Evolutionary conservation across 2,888 invertebrate species (phyloP).

Genomic region (Tenthredo scrophulariae): DNA sequence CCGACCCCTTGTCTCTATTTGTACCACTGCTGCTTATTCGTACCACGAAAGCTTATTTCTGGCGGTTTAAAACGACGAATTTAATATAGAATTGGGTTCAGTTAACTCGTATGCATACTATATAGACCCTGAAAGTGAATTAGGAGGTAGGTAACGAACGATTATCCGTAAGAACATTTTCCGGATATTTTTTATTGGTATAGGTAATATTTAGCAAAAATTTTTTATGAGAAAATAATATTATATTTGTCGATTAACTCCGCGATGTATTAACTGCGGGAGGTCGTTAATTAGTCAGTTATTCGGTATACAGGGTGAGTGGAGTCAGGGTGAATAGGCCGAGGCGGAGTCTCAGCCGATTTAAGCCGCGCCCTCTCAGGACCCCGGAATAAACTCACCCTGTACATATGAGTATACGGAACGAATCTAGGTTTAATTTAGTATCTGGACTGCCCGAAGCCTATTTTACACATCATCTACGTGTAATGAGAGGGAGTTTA

Average conservation of each 20-base stretch:
- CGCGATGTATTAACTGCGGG: too few species aligned
- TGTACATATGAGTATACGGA: neutral
- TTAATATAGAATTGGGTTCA: slow-evolving; percentile 55
- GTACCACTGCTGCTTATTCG: neutral
- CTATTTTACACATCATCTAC: neutral
- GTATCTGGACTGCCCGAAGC: neutral
- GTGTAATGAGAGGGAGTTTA: slow-evolving; percentile 14
- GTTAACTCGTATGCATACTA: slow-evolving; percentile 24
- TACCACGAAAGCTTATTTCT: slow-evolving; percentile 42
- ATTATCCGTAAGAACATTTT: neutral
- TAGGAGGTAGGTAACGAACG: neutral
- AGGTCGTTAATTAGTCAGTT: too few species aligned
- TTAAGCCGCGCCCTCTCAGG: too few species aligned
- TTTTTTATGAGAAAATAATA: too few species aligned
- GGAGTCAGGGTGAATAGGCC: too few species aligned
- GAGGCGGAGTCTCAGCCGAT: too few species aligned
- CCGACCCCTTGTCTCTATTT: slow-evolving; percentile 5
- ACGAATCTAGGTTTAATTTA: neutral
- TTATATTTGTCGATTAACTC: too few species aligned
- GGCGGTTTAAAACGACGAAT: slow-evolving; percentile 44
- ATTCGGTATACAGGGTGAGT: too few species aligned
- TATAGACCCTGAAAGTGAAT: neutral
- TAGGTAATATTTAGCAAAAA: too few species aligned
- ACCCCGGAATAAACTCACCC: too few species aligned
- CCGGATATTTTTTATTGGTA: too few species aligned